These are phyloP conservation scores for Torymus aiolomorphi DNA, from an alignment of 2,888 invertebrate genomes.

Conservation along the genomic window DNA sequence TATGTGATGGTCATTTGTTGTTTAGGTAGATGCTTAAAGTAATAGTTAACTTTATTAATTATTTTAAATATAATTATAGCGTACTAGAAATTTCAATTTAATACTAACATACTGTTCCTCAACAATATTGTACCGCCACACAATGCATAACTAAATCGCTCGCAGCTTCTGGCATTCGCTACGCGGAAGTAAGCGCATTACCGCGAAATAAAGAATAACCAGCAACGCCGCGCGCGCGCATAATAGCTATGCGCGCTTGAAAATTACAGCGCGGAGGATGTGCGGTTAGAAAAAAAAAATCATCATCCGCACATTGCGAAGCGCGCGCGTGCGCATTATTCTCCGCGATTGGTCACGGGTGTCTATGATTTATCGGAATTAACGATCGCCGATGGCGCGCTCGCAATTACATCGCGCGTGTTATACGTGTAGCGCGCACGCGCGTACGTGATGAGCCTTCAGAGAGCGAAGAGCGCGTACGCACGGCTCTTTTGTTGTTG, in stretches of 20 bases:
- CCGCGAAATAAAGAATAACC: background rate
- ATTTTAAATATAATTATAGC: too few species aligned
- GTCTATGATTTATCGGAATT: slow-evolving; percentile 38
- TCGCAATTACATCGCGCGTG: slow-evolving; percentile 5
- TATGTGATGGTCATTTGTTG: too few species aligned
- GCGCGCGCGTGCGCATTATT: background rate
- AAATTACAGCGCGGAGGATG: too few species aligned
- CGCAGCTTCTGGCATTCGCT: too few species aligned
- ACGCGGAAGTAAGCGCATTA: too few species aligned
- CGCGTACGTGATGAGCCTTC: background rate
- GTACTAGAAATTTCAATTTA: too few species aligned
- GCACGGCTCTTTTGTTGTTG: slow-evolving; percentile 1
- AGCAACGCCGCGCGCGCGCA: background rate
- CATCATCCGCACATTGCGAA: background rate
- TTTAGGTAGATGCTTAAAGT: too few species aligned
- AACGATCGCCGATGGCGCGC: slow-evolving; percentile 14
- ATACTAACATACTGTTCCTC: too few species aligned
- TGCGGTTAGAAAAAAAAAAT: too few species aligned
- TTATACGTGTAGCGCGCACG: background rate
- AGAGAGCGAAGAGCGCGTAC: background rate
- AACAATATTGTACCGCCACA: too few species aligned
- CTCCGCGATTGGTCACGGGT: slow-evolving; percentile 3
- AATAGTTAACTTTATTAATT: too few species aligned
- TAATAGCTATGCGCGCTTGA: slow-evolving; percentile 2
- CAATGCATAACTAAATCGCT: too few species aligned